These are phyloP conservation scores for Thamnophis elegans DNA, from an alignment of 2,797 vertebrate species.

Conservation along the genomic window DNA sequence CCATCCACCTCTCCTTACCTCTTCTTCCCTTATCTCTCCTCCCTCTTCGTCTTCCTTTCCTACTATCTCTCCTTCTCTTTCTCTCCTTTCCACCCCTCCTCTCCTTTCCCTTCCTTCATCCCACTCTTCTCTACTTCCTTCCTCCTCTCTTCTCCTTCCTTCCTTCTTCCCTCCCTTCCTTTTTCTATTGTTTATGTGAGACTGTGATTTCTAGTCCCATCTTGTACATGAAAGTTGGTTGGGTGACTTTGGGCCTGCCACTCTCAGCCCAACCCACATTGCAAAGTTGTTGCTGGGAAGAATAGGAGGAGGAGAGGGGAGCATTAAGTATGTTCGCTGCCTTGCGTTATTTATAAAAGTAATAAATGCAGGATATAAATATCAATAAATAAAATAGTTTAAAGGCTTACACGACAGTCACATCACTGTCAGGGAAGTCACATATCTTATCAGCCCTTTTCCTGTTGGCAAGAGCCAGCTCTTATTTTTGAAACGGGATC, in stretches of 20 bases:
- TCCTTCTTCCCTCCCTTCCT: too few species aligned
- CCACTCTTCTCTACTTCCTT: too few species aligned
- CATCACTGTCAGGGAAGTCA: neutral
- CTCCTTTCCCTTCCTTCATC: too few species aligned
- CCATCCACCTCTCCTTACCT: too few species aligned
- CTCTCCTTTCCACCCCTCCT: too few species aligned
- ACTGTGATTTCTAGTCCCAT: too few species aligned
- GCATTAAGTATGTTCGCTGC: neutral
- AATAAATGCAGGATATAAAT: too few species aligned
- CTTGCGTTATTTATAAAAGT: neutral
- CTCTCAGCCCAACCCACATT: neutral
- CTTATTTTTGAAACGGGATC: neutral
- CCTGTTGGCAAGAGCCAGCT: neutral
- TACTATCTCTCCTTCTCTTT: too few species aligned
- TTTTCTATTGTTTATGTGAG: too few species aligned
- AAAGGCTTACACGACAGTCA: neutral
- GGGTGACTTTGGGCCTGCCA: neutral
- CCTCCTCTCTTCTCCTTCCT: too few species aligned
- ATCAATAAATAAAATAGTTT: neutral
- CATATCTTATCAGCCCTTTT: neutral
- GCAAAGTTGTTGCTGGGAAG: neutral
- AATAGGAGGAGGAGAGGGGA: neutral
- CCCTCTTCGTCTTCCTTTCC: too few species aligned
- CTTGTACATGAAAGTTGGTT: neutral
- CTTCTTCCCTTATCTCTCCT: too few species aligned